Evolutionary conservation across 64 coral and sea anemone genomes (phyloP), one percentile per base, ranked within the genome.

Genomic region (Dendronephthya gigantea): DNA sequence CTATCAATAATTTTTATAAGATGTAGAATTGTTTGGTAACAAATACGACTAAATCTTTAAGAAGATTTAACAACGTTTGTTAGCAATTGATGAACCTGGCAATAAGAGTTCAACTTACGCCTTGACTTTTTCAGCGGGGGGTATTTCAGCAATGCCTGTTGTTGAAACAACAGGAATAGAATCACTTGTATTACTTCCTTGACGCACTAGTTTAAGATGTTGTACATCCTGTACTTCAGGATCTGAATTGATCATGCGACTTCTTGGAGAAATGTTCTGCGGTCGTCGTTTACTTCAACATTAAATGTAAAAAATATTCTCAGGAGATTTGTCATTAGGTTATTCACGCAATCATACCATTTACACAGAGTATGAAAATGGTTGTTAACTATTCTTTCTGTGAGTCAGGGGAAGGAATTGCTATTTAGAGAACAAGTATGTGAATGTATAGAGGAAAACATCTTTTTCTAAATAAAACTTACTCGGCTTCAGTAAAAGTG

Each of bases 51-150:
- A n/a, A n/a, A n/a, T n/a, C n/a, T n/a, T n/a, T n/a, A n/a, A n/a
- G n/a, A n/a, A n/a, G n/a, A n/a, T n/a, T n/a, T n/a, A n/a, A n/a
- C n/a, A n/a, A n/a, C n/a, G n/a, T n/a, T n/a, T n/a, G n/a, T n/a
- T n/a, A n/a, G n/a, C n/a, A n/a, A n/a, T n/a, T n/a, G n/a, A n/a
- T 15, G 30, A 74, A 29, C 25, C 30, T 28, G 14, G 36, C 16
- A 36, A 79, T 36, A n/a, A n/a, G n/a, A n/a, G n/a, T n/a, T n/a
- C n/a, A n/a, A 79, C 72, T 79, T 34, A 79, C 72, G 72, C 72
- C 36, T 79, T 79, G 32, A 79, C 8, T 79, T 79, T 79, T 39
- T 79, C 72, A 30, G 72, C 30, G 9, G 72, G 72, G 5, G 72
- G 29, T 79, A 79, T 79, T 35, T 79, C 72, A 19, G 72, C 72